phyloP scores from a whole-genome alignment of 2,888 invertebrate species.

The Koerneria pararmatus region DNA sequence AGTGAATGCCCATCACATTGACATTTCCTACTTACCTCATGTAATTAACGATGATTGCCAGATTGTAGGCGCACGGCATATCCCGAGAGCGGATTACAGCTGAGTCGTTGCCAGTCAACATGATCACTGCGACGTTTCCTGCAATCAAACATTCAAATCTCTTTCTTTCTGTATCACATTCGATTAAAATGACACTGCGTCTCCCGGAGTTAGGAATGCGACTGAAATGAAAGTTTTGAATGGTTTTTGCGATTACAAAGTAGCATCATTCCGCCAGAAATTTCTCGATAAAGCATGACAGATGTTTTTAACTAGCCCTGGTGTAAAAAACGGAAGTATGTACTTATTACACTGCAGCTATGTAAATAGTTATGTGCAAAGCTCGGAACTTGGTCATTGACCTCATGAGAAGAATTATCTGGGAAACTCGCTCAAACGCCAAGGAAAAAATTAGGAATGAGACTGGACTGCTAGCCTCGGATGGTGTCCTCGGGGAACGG shows the following conservation, averaged over 20 bases:
- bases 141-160: not conserved
- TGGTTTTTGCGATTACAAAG: no score
- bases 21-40: slow-evolving; percentile 29
- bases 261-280: no score
- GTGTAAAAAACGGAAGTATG: not conserved
- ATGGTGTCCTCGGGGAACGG: slow-evolving; percentile 34
- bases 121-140: slow-evolving; percentile 41
- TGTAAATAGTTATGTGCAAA: not conserved
- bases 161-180: no score
- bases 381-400: no score
- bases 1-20: not conserved
- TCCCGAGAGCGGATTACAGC: slow-evolving; percentile 34
- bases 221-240: no score
- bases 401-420: no score
- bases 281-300: no score
- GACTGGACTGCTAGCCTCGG: not conserved
- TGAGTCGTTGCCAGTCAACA: slow-evolving; percentile 29
- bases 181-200: not conserved
- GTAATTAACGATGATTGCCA: slow-evolving; percentile 32
- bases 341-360: not conserved
- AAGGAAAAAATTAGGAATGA: not conserved
- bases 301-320: not conserved
- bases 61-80: slow-evolving; percentile 38
- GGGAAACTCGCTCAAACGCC: no score
- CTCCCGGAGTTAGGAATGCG: no score